phyloP scores from a whole-genome alignment of 2,797 vertebrate species.

The Decapterus maruadsi region DNA sequence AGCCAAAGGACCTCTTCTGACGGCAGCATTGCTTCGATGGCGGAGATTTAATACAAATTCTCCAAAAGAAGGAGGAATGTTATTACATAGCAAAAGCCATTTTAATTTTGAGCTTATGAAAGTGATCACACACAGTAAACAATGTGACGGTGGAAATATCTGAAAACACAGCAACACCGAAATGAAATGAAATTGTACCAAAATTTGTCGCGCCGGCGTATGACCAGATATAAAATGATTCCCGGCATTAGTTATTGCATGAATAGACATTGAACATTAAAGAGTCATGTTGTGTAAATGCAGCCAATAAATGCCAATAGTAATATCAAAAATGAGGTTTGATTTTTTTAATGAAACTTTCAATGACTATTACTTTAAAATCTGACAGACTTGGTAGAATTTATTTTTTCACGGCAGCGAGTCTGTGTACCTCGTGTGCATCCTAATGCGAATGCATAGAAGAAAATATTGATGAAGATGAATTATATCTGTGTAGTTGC shows the following conservation, averaged over 20 bases:
- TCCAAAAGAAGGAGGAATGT: constrained; percentile 39
- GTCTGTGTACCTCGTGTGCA: neutral
- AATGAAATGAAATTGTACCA: neutral
- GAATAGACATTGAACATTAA: neutral
- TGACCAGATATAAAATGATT: neutral
- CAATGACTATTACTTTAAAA: no score
- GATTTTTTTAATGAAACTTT: neutral
- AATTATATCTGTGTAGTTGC: constrained; percentile 31
- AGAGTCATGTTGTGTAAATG: neutral
- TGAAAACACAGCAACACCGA: neutral
- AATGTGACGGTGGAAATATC: constrained; percentile 14
- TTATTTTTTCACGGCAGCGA: neutral
- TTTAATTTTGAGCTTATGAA: constrained; percentile 56
- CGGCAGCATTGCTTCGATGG: constrained; percentile 55
- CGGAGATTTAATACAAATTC: constrained; percentile 54
- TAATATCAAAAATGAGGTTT: neutral
- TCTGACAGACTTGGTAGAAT: neutral
- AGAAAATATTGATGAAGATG: constrained; percentile 30
- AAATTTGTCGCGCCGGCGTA: neutral
- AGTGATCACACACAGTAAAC: constrained; percentile 33
- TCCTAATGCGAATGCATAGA: constrained; percentile 22
- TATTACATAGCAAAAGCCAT: constrained; percentile 48
- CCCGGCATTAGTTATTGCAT: neutral
- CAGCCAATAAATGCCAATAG: neutral
- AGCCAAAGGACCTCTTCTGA: constrained; percentile 47